Base-by-base conservation (phyloP, 2,888 invertebrate species). In the Isoperla grammatica region DNA sequence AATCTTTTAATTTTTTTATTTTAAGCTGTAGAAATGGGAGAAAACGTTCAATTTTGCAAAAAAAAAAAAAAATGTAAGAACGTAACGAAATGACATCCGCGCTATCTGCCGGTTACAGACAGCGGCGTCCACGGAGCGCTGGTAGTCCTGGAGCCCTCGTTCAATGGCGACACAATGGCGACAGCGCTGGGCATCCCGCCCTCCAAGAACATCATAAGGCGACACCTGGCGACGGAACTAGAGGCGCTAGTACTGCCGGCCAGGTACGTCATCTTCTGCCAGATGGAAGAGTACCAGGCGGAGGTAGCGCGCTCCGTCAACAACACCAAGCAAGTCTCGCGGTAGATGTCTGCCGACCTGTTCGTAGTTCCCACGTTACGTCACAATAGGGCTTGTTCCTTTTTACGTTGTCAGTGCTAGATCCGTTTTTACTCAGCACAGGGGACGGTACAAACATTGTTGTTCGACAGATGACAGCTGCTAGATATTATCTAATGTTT, bases 121-220 rank as follows among this genome's bases (percentile, higher is more conserved):
- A 94, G 93, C 71, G 96, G 96, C 67, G 92, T 96, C 8, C 95
- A 96, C 72, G 95, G 96, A 62, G 95, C 95, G 11, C 78, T 96
- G 64, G 92, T 95, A 56, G 95, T 95, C 13, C 76, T 96, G 69
- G 95, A 96, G 72, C 91, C 94, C 13, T 92, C 93, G 12, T 95
- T 96, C 76, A 93, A 90, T 59, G 92, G 94, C 29, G 95, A 95
- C 75, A 93, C 94, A 46, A 90, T 96, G 87, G 95, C 95, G 50
- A 91, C 90, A 8, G 91, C 94, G 1, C 79, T 94, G 64, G 94
- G 93, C 57, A 94, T 95, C 69, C 94, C 95, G 45, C 88, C 91
- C 13, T 90, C 92, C 37, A 94, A 95, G 74, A 92, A 91, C 72
- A 95, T 95, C 76, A 92, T 96, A 68, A 81, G 95, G 69, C 81